Evolutionary conservation across 2,797 vertebrate species (phyloP).

Genomic region (Melanotaenia pygmaea): DNA sequence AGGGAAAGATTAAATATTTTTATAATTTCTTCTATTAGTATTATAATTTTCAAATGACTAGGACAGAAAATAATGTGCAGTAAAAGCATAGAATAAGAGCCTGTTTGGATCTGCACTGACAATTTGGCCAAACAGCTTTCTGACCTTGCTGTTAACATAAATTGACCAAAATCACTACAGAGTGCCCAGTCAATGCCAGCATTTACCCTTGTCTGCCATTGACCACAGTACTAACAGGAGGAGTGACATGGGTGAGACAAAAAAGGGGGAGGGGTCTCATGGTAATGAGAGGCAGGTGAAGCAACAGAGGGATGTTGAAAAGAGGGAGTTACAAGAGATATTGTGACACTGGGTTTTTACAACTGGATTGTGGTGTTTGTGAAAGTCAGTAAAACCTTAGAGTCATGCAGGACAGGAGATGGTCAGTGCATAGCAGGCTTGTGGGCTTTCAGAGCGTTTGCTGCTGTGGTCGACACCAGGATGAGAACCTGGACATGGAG

Average conservation of each 20-base stretch:
- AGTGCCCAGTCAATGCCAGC: constrained; percentile 51
- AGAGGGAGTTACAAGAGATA: not conserved
- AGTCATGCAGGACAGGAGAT: constrained; percentile 50
- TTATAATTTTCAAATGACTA: not conserved
- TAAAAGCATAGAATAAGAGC: not conserved
- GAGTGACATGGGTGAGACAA: constrained; percentile 26
- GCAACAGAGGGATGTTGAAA: constrained; percentile 7
- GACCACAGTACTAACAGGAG: constrained; percentile 34
- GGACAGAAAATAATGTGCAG: not conserved
- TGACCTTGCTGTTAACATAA: constrained; percentile 34
- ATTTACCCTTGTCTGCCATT: constrained; percentile 59
- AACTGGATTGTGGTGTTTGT: not conserved
- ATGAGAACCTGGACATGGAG: constrained; percentile 60
- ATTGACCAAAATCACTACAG: constrained; percentile 46
- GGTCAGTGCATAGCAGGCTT: constrained; percentile 30
- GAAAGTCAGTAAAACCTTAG: not conserved
- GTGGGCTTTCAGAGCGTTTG: constrained; percentile 34
- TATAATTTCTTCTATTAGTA: not conserved
- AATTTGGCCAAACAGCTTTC: not conserved
- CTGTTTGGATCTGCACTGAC: constrained; percentile 1
- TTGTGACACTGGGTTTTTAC: constrained; percentile 1
- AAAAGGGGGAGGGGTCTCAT: constrained; percentile 33
- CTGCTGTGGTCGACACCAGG: constrained; percentile 27
- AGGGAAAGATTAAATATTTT: not conserved
- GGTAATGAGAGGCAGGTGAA: constrained; percentile 15